Base-by-base conservation (phyloP, 2,113 vertebrate species). In the Phaetusa simplex region DNA sequence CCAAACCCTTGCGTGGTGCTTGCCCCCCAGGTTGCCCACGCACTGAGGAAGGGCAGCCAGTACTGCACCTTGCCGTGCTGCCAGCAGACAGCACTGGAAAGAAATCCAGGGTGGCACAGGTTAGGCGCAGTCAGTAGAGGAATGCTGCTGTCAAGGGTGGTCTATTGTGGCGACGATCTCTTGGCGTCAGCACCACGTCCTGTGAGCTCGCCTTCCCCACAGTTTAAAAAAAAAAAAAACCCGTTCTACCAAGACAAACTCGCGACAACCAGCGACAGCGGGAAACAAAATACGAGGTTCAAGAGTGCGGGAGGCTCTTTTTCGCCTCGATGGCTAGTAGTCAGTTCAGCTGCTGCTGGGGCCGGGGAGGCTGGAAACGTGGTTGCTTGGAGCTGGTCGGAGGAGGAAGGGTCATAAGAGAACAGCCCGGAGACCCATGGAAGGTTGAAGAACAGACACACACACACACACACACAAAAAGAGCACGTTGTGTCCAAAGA, bases 401-500 rank as follows among this genome's bases (percentile, higher is more conserved):
- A 88, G 65, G 90, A 96, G 85, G 91, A 94, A 74, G 67, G 76
- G 71, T 83, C 71, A 40, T 58, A 72, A 89, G 43, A 81, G 80
- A 93, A 85, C 92, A 90, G 49, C 62, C 30, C 5, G 4, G 76
- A 73, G 59, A 70, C 29, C 40, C 62, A 17, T 8, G 50, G 88
- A 97, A 85, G 80, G 61, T 16, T 97, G 89, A 86, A 95, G 94
- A 88, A 84, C 82, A 36, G 40, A 72, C 42, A 65, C n/a, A n/a
- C 11, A 69, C 30, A 67, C 30, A 67, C 45, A 67, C 47, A 52
- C 40, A 36, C 12, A 78, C 19, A 76, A 82, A 93, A 85, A 81
- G 82, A 94, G 96, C 93, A 97, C 29, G 84, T 93, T 90, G 85
- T 93, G 95, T 97, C 90, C 93, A 94, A 96, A 97, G 95, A 91